Evolutionary conservation across 1,140 invertebrate genomes (phyloP), one percentile per base, ranked within the genome.

Genomic region (Mycetomoellerius zeteki): DNA sequence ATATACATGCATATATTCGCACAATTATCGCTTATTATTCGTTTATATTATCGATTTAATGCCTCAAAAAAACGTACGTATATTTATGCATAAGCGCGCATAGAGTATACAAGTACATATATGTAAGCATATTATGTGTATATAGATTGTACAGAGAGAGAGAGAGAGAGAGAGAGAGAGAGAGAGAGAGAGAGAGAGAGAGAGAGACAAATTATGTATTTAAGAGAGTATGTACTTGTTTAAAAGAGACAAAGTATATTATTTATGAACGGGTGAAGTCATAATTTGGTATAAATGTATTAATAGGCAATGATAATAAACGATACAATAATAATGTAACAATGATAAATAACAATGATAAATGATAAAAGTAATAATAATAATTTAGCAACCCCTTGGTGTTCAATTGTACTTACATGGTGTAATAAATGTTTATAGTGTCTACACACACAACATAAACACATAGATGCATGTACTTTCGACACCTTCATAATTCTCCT

Each of bases 381-480:
- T 92, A 91, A 94, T 93, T 93, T 94, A 94, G 93, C 86, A 88
- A 92, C 93, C 94, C 92, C 86, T 95, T 89, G 94, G 94, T 94
- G 94, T 95, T 95, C 94, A 94, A 95, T 93, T 95, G 94, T 95
- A 95, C 93, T 95, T 94, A 94, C 93, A 92, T 94, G 91, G 94
- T 93, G 91, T 94, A 94, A 94, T 94, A 95, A 95, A 95, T 94
- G 93, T 94, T 95, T 94, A 94, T 93, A 94, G 92, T 93, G 88
- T 92, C 90, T 87, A 75, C 88, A 50, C 47, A 16, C 47, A 50
- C 47, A 50, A 50, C 47, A 50, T 43, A 43, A 43, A 43, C 47
- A 47, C 88, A 91, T 86, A 88, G 21, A 87, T 37, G 62, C 52
- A 37, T 76, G 27, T 47, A 47, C 64, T 43, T n/a, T 50, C 24